Percentiles rank a stretch among this genome's conserved stretches.
These are phyloP conservation scores for Oscheius sp. DNA, from an alignment of 2,888 invertebrate genomes.

Conservation along the genomic window DNA sequence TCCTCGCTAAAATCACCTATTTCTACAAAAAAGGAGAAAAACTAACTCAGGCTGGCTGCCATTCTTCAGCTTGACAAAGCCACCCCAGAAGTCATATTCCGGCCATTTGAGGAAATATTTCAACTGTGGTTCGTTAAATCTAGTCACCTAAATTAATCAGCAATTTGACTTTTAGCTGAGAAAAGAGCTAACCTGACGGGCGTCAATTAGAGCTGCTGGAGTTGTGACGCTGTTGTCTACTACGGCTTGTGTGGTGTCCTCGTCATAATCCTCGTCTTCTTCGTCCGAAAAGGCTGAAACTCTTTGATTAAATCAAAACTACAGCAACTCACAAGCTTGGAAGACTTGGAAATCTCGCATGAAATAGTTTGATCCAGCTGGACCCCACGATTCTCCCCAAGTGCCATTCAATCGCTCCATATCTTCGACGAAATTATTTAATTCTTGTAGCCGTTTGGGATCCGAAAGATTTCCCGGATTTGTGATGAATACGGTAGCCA, in stretches of 20 bases:
- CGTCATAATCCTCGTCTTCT: slow-evolving; percentile 47
- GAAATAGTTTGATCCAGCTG: slow-evolving; percentile 64
- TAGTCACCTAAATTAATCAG: background rate
- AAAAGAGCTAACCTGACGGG: slow-evolving; percentile 3
- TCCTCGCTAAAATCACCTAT: slow-evolving; percentile 32
- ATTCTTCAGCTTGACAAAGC: slow-evolving; percentile 62
- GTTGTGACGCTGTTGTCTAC: slow-evolving; percentile 1
- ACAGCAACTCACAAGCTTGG: slow-evolving; percentile 47
- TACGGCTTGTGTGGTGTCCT: slow-evolving; percentile 31
- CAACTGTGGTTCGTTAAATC: slow-evolving; percentile 58
- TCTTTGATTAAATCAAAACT: background rate
- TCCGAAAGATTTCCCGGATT: slow-evolving; percentile 60
- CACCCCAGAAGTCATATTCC: slow-evolving; percentile 67
- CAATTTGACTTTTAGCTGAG: background rate
- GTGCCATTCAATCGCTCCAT: slow-evolving; percentile 62
- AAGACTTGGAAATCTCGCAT: slow-evolving; percentile 64
- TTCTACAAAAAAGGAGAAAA: background rate
- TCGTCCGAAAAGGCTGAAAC: slow-evolving; percentile 26
- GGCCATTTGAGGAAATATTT: slow-evolving; percentile 66
- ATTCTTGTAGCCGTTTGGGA: slow-evolving; percentile 45
- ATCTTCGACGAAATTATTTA: slow-evolving; percentile 64
- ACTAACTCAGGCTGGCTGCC: slow-evolving; percentile 46
- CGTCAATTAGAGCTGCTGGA: slow-evolving; percentile 18
- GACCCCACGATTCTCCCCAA: slow-evolving; percentile 63
- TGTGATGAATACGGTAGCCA: slow-evolving; percentile 58